Base-by-base conservation (phyloP, 1,140 invertebrate genomes). In the Drosophila nebulosa region DNA sequence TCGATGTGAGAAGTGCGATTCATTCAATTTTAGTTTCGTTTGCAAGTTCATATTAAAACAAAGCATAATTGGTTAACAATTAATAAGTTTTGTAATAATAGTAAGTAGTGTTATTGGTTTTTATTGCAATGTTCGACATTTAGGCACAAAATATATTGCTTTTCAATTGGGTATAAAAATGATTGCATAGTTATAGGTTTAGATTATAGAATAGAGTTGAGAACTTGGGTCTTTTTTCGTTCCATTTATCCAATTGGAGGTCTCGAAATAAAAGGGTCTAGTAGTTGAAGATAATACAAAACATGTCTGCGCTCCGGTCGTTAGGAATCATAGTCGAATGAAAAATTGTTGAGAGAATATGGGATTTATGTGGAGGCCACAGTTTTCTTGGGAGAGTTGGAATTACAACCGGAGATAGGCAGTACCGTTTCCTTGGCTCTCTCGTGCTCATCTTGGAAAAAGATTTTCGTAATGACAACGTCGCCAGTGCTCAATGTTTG, bases 401-500 rank as follows among this genome's bases (percentile, higher is more conserved):
- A 32, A 14, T 65, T 86, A 2, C 93, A 92, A 24, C 58, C 32
- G 92, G 92, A 35, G 21, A 63, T 86, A 57, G 59, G 67, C 50
- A 85, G 61, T 16, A 92, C 91, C 75, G 93, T 92, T 74, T 94
- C 93, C 62, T 93, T 93, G n/a, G 92, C 84, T 62, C 93, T 93
- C 56, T 94, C 93, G 39, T 91, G 85, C 73, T 94, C 93, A 72
- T 96, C 96, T 52, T 95, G 94, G 91, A 96, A 96, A 92, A 95
- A 97, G 76, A 98, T 96, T 92, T 96, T 96, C 51, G 97, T 98
- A 72, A 98, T 97, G 22, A 97, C 97, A 90, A 98, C 97, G 91
- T 98, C 97, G 56, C 97, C 97, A n/a, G 97, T 98, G 81, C 96
- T 97, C 12, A 97, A 92, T 1, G 97, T 98, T 91, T 98, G 97